These are phyloP conservation scores for Chelmon rostratus DNA, from an alignment of 2,797 vertebrate genomes.

Conservation along the genomic window DNA sequence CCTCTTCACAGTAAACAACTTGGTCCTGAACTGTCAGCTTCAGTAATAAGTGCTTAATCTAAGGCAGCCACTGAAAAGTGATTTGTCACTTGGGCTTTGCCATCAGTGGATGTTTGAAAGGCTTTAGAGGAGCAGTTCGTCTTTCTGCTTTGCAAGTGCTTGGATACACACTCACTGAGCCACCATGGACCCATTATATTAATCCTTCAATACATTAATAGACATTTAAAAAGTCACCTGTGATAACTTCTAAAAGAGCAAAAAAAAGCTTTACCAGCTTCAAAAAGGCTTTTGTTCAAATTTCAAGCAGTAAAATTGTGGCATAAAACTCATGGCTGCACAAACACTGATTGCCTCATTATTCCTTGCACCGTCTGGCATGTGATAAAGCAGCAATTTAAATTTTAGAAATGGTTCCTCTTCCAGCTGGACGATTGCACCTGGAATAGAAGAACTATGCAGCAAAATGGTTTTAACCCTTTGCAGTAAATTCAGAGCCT, in stretches of 20 bases:
- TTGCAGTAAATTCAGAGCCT: neutral
- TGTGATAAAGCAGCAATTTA: constrained; percentile 30
- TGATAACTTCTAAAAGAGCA: constrained; percentile 19
- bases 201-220: constrained; percentile 13
- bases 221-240: constrained; percentile 2
- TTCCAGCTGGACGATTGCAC: constrained; percentile 8
- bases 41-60: constrained; percentile 42
- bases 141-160: constrained; percentile 1
- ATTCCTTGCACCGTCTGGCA: constrained; percentile 16
- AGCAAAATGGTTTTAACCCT: neutral
- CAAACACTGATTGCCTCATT: constrained; percentile 22
- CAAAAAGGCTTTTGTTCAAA: constrained; percentile 17
- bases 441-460: neutral
- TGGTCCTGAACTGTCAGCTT: constrained; percentile 43
- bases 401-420: constrained; percentile 16
- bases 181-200: neutral
- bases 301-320: constrained; percentile 20
- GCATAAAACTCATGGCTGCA: constrained; percentile 4
- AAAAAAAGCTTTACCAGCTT: neutral
- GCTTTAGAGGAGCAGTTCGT: constrained; percentile 6
- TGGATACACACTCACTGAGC: neutral
- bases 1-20: constrained; percentile 55
- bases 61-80: constrained; percentile 23
- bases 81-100: constrained; percentile 48
- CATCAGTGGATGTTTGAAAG: constrained; percentile 24